These are phyloP conservation scores for Stegastes partitus DNA, from an alignment of 2,113 vertebrate species.

Conservation along the genomic window DNA sequence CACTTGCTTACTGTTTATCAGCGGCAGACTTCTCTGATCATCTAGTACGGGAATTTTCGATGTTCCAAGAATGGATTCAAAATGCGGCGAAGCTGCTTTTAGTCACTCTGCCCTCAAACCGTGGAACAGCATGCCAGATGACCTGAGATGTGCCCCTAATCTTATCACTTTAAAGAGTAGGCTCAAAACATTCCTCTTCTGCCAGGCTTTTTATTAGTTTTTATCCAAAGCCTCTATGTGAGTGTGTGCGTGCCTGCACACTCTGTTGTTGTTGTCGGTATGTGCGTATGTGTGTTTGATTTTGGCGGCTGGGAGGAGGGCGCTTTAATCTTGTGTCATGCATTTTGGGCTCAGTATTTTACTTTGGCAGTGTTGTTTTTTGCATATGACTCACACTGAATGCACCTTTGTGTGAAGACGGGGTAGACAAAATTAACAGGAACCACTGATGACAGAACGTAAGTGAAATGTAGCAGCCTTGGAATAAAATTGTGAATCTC, in stretches of 20 bases:
- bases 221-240: conserved; percentile 60
- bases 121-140: conserved; percentile 56
- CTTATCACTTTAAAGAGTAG: conserved; percentile 71
- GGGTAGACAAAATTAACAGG: conserved; percentile 23
- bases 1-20: conserved; percentile 61
- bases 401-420: conserved; percentile 23
- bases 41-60: conserved; percentile 23
- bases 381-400: conserved; percentile 33
- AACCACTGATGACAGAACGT: neutral
- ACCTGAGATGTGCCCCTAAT: conserved; percentile 68
- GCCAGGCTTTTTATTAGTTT: conserved; percentile 72
- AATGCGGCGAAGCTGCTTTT: conserved; percentile 63
- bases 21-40: conserved; percentile 55
- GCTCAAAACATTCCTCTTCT: conserved; percentile 64
- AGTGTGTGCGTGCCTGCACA: neutral
- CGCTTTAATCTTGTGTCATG: conserved; percentile 63
- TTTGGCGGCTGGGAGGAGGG: conserved; percentile 10
- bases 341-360: conserved; percentile 53
- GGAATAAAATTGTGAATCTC: neutral
- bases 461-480: neutral
- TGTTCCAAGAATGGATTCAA: conserved; percentile 55
- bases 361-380: conserved; percentile 31
- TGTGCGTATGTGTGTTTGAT: conserved; percentile 9
- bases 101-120: conserved; percentile 48
- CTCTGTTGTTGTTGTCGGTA: neutral